These are phyloP conservation scores for Gephyroberyx darwinii DNA, from an alignment of 2,797 vertebrate species.

Conservation along the genomic window DNA sequence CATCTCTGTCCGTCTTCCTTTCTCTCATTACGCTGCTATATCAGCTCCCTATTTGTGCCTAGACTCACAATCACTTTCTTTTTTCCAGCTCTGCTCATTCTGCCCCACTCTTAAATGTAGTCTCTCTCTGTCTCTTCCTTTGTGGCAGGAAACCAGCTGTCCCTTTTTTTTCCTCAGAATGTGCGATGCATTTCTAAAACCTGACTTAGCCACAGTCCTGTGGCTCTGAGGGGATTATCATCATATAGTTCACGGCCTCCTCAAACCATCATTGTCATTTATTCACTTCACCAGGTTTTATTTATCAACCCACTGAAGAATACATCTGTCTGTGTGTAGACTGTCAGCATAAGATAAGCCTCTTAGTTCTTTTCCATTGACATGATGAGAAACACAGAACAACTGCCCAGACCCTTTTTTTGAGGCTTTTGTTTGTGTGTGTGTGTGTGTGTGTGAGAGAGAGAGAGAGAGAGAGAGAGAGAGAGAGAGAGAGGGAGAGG, in stretches of 20 bases:
- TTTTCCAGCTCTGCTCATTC: background rate
- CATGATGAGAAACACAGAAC: conserved; percentile 64
- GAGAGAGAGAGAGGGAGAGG: background rate
- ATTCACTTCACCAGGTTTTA: conserved; percentile 30
- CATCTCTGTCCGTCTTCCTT: background rate
- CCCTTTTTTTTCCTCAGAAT: conserved; percentile 9
- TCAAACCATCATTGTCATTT: conserved; percentile 44
- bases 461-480: no score
- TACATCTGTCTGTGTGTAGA: conserved; percentile 41
- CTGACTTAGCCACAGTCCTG: conserved; percentile 17
- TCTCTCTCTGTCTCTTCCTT: background rate
- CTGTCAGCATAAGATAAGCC: conserved; percentile 68
- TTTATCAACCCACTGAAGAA: conserved; percentile 40
- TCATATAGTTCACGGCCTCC: conserved; percentile 36
- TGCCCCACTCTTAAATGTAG: background rate
- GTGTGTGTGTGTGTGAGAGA: conserved; percentile 24
- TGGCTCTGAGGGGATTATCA: conserved; percentile 44
- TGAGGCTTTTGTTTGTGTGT: conserved; percentile 46
- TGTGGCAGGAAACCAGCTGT: background rate
- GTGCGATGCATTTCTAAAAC: conserved; percentile 24
- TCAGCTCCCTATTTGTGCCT: background rate
- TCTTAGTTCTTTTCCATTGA: conserved; percentile 67
- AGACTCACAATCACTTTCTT: background rate
- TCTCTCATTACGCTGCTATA: no score
- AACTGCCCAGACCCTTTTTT: conserved; percentile 27